Base-by-base conservation (phyloP, 2,888 invertebrate genomes). In the Himalopsyche anomala region DNA sequence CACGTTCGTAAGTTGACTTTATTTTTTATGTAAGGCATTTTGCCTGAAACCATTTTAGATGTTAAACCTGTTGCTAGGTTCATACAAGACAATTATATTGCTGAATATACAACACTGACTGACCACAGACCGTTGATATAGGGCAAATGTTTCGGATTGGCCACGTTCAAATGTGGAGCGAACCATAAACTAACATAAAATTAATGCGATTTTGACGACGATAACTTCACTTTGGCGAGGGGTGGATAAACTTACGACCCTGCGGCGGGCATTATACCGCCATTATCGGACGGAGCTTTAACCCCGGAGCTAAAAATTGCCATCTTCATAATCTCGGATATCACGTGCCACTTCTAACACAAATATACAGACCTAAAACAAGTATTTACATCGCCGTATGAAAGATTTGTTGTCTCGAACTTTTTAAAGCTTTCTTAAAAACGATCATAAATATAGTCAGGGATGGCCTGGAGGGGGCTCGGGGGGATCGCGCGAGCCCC, bases 121-220 rank as follows among this genome's bases (percentile, higher is more conserved):
- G 74, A 74, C 74, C 36, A 36, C 74, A 74, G 3, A 36, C 11
- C 36, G 15, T 74, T 36, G 15, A 36, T 36, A 36, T 38, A 38
- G 28, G 36, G 15, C 15, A 74, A 74, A 74, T 12, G 12, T 74
- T 74, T 36, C 74, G 28, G 11, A 74, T 74, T 74, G 74, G 74
- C 38, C 11, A 28, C 51, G 36, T 36, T 6, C 38, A 74, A 12
- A 74, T 36, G 74, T 36, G 12, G 74, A 74, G 36, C 74, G 15
- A 74, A 15, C 36, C 15, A 74, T 74, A 74, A 74, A 74, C 74
- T 36, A 74, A 74, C 74, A 74, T 36, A 36, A 74, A 74, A 74
- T 74, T 74, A 74, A 74, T 74, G 74, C 74, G 74, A 74, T 74
- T 74, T 74, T 38, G 74, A 74, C 74, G 74, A 74, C 74, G 74